Percentiles rank a stretch among this genome's conserved stretches.
These are phyloP conservation scores for Mesembrinibis cayennensis DNA, from an alignment of 2,113 vertebrate genomes.

Conservation along the genomic window DNA sequence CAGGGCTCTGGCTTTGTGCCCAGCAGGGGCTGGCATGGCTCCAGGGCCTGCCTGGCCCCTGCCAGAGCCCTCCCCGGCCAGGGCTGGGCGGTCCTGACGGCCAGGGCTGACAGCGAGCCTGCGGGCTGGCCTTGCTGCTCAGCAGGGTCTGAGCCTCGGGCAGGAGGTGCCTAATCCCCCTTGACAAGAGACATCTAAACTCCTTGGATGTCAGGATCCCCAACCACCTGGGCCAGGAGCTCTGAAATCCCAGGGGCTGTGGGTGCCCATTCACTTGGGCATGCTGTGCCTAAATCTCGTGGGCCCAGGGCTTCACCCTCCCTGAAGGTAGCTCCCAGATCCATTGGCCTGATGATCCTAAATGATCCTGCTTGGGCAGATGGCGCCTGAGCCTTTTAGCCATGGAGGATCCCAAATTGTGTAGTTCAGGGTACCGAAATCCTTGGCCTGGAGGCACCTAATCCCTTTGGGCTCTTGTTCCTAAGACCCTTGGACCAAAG, in stretches of 20 bases:
- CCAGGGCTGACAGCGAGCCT: neutral
- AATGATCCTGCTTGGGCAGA: neutral
- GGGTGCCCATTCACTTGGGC: neutral
- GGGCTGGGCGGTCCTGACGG: neutral
- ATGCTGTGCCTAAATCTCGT: neutral
- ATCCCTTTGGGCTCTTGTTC: neutral
- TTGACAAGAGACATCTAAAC: neutral
- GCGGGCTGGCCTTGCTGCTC: fast-evolving
- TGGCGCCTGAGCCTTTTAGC: neutral
- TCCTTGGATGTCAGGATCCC: neutral
- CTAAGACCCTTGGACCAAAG: neutral
- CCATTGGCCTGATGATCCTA: neutral
- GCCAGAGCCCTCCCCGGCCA: neutral
- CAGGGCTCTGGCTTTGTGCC: neutral
- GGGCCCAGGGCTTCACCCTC: neutral
- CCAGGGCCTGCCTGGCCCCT: neutral
- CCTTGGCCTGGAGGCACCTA: neutral
- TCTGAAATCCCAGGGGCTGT: fast-evolving
- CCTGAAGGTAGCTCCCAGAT: fast-evolving
- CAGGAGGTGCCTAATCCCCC: neutral
- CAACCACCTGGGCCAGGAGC: neutral
- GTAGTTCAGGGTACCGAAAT: neutral
- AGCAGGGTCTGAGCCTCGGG: neutral
- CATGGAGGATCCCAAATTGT: neutral
- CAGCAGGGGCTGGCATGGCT: fast-evolving